Base-by-base conservation (phyloP, 1,140 invertebrate genomes). In the Tribolium madens region DNA sequence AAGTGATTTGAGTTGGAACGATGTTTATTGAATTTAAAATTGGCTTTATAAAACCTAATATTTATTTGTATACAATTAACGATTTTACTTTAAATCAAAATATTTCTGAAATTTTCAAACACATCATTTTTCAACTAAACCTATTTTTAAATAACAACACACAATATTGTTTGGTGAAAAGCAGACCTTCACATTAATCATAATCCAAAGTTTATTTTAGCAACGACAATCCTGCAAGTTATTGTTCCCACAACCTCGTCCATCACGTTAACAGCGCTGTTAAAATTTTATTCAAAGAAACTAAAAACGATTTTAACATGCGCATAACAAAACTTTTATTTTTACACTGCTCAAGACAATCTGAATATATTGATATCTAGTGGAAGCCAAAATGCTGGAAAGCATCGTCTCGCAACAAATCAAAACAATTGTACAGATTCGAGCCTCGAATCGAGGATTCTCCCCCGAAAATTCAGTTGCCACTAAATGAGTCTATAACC, bases 321-420 rank as follows among this genome's bases (percentile, higher is more conserved):
- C 7, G 2, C 6, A 42, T 42, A 42, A 42, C 36, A 42, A 0
- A n/a, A n/a, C 26, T 50, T 50, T 50, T 50, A 15, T 17, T 50
- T 14, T 50, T 14, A 50, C 12, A 14, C 15, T 50, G 48, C 5
- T 17, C 15, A 12, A 15, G 15, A 50, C 48, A 50, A 50, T 50
- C 48, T 12, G 12, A 14, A 50, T 14, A 14, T 17, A 50, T 50
- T 57, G 52, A 57, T 21, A 26, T 1, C 52, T 17, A 57, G 9
- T 21, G 18, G 1, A 4, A n/a, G 17, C 52, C n/a, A 17, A 21
- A 18, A 14, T n/a, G 52, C 1, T 57, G 15, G 15, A n/a, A 52
- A 57, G 10, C 18, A 18, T 57, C 52, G 4, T 57, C 13, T 57
- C 52, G 18, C 52, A 57, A n/a, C 21, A 57, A 57, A 57, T 57